Base-by-base conservation (phyloP, 2,113 vertebrate genomes). In the Zootoca vivipara region DNA sequence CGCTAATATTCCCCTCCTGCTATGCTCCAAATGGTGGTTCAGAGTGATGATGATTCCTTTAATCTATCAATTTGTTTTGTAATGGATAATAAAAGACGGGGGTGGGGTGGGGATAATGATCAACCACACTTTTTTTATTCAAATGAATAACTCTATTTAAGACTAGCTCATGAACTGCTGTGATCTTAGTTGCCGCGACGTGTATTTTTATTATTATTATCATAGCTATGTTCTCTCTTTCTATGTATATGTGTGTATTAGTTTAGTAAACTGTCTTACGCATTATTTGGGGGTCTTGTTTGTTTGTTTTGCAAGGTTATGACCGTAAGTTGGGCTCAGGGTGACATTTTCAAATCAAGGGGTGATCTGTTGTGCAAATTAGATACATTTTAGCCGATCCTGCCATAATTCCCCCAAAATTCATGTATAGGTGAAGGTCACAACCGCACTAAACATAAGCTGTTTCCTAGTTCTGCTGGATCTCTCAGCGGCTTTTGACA, bases 71-170 rank as follows among this genome's bases (percentile, higher is more conserved):
- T 91, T 28, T 7, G 15, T 58, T 92, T 77, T 58, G 80, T 86
- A 90, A 90, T n/a, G 65, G 42, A 80, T 75, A 78, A 92, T 72
- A 72, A n/a, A 72, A n/a, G n/a, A 72, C 90, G 90, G 92, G 20
- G 72, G 91, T 56, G 93, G 20, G 35, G 91, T 56, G 87, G 75
- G 82, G 92, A 89, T 91, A 58, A 82, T 52, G 75, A 91, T 56
- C 85, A 92, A 52, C 89, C 91, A 35, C 83, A 89, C 0, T 65
- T 22, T 22, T 20, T 33, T 75, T 3, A 87, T 91, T 80, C 46
- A 64, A 46, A 62, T 75, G 89, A 78, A 73, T 58, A 74, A 20
- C 83, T 85, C 87, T 86, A 0, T 74, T 85, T 58, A 74, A 73
- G 83, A n/a, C 16, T 65, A 7, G 9, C 26, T 70, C 90, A 75